Conservation (phyloP, 2,888 invertebrate species). For the Eristalinus sepulchralis region DNA sequence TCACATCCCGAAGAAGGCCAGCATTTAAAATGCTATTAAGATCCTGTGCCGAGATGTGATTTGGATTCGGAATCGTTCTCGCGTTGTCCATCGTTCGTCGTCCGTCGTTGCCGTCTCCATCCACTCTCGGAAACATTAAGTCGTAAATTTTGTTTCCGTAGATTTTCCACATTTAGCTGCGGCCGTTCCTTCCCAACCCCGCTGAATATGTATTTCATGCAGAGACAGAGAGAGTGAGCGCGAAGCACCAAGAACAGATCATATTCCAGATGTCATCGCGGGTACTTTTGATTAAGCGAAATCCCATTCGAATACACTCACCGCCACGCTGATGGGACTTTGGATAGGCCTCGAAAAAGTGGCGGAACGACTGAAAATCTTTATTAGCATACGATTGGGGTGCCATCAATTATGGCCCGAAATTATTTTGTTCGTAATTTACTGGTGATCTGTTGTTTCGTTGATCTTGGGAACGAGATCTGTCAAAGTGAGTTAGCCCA, state of each 20-base stretch:
- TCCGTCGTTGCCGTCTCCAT: conserved; percentile 23
- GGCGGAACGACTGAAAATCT: conserved; percentile 48
- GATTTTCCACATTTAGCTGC: conserved; percentile 30
- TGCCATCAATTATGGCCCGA: conserved; percentile 40
- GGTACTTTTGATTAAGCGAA: conserved; percentile 59
- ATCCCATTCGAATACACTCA: conserved; percentile 40
- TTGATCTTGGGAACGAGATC: not conserved
- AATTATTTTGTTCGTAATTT: conserved; percentile 44
- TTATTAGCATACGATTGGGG: conserved; percentile 57
- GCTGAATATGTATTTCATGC: not conserved
- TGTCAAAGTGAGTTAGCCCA: not conserved
- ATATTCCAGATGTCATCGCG: conserved; percentile 61
- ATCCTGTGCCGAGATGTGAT: conserved; percentile 65
- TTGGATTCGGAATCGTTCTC: conserved; percentile 27
- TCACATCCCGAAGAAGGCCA: conserved; percentile 61
- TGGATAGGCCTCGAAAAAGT: conserved; percentile 33
- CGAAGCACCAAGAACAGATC: conserved; percentile 36
- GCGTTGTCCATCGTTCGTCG: not conserved
- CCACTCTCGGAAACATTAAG: conserved; percentile 54
- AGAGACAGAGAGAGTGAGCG: not conserved
- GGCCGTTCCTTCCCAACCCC: not conserved
- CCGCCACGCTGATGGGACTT: conserved; percentile 26
- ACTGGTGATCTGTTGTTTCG: not conserved
- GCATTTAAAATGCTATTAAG: conserved; percentile 71
- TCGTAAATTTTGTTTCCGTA: conserved; percentile 68